A percentile compares a stretch with the other conserved stretches of the same genome.
These are phyloP conservation scores for Poeciliopsis occidentalis DNA, from an alignment of 2,113 vertebrate genomes.

Conservation along the genomic window DNA sequence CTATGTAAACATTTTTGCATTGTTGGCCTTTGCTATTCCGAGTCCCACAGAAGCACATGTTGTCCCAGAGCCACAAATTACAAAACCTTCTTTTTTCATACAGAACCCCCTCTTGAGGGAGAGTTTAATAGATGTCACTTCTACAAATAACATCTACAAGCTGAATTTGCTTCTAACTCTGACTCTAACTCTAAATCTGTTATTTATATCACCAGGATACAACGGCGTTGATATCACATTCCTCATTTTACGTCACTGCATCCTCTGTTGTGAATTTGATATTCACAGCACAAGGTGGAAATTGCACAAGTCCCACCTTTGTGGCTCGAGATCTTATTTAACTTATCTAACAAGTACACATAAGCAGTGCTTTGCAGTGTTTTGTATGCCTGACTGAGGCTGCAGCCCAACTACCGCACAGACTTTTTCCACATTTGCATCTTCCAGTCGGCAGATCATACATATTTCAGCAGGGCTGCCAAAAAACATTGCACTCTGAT, in stretches of 20 bases:
- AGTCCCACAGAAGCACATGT: too few relatives aligned
- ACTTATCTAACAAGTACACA: neutral
- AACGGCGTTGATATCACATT: neutral
- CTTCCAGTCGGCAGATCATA: neutral
- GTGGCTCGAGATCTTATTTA: neutral
- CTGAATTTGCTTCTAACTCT: neutral
- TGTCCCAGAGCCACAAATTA: neutral
- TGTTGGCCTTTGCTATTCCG: too few relatives aligned
- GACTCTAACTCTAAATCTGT: neutral
- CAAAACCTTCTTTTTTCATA: too few relatives aligned
- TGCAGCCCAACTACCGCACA: neutral
- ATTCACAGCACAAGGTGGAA: neutral
- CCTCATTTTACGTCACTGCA: neutral
- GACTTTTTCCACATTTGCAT: neutral
- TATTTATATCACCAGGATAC: neutral
- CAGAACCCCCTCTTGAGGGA: neutral
- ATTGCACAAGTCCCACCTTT: neutral
- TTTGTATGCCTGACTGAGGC: neutral
- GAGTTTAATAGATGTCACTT: neutral
- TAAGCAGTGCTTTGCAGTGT: neutral
- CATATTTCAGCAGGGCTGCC: slow-evolving; percentile 3
- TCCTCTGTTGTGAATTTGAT: neutral
- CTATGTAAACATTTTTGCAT: too few relatives aligned
- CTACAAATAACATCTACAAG: neutral
- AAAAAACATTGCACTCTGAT: neutral